phyloP scores from a whole-genome alignment of 2,113 vertebrate genomes.

The Phrynosoma blainvillii region DNA sequence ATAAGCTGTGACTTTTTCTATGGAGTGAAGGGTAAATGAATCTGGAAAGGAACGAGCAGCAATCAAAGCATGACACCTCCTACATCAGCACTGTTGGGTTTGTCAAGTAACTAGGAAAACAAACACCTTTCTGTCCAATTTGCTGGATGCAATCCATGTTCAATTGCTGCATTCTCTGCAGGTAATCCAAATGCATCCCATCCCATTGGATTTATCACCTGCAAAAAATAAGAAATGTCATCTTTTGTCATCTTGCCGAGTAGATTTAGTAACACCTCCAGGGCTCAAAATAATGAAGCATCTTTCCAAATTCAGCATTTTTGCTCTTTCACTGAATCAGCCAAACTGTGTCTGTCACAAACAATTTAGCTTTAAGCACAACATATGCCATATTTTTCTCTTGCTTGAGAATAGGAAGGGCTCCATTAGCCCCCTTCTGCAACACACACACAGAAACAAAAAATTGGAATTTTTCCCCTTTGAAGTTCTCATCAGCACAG shows the following conservation, averaged over 20 bases:
- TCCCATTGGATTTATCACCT: slow-evolving; percentile 98
- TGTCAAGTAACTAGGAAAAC: background rate
- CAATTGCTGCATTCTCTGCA: slow-evolving; percentile 96
- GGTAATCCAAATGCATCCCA: slow-evolving; percentile 98
- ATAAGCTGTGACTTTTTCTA: background rate
- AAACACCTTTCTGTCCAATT: slow-evolving; percentile 91
- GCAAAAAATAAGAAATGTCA: slow-evolving; percentile 29
- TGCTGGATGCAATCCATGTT: slow-evolving; percentile 88
- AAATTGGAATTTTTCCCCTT: background rate
- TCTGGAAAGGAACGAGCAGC: background rate
- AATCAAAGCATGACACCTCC: background rate
- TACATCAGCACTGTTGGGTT: background rate
- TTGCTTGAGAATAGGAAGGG: background rate
- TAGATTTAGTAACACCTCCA: background rate
- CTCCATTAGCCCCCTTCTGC: background rate
- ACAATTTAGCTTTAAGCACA: slow-evolving; percentile 30
- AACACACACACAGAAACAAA: background rate
- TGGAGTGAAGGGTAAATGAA: background rate
- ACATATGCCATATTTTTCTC: background rate
- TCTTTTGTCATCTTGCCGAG: background rate
- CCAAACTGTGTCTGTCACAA: background rate
- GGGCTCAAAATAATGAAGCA: background rate
- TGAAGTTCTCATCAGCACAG: background rate
- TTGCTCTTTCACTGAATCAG: slow-evolving; percentile 4
- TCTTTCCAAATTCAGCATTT: slow-evolving; percentile 14